Evolutionary conservation across 1,140 invertebrate genomes (phyloP), one percentile per base, ranked within the genome.

Genomic region (Cheumatopsyche charites): DNA sequence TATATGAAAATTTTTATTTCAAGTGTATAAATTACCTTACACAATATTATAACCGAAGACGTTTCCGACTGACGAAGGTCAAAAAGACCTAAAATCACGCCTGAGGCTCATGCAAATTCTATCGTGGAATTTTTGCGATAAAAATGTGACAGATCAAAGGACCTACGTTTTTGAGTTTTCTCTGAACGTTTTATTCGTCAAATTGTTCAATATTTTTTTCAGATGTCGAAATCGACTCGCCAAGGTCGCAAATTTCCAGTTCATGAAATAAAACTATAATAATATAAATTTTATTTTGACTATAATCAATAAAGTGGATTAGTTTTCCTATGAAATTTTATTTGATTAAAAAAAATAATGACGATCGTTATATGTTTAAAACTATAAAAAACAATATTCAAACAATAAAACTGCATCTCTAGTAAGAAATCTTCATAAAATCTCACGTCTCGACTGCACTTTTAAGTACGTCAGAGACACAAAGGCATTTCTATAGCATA

Each of bases 21-120:
- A n/a, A n/a, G n/a, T n/a, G n/a, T n/a, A n/a, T n/a, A n/a, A n/a
- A n/a, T n/a, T n/a, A n/a, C n/a, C n/a, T n/a, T 4, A 36, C 29
- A 36, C 29, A 36, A 17, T 15, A n/a, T 58, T 25, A 58, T 58
- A 58, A 58, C 55, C 23, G 55, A 23, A 58, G 55, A 58, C 55
- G 25, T 17, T 58, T 26, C 21, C 25, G 55, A 52, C 47, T 52
- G 47, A 58, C 23, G 23, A 58, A 26, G 19, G 55, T 58, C 21
- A 58, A 58, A 36, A 58, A 19, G 19, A 4, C 49, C 7, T 19
- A 13, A 58, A 58, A 58, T 12, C 3, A 36, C 29, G 29, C 29
- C 29, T 4, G 9, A 36, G 9, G 9, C 3, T 36, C 29, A 36
- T 9, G 29, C 29, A 36, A 36, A 36, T 36, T 36, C 29, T 9